Evolutionary conservation across 2,797 vertebrate genomes (phyloP), one percentile per base, ranked within the genome.

Genomic region (Parotocinclus haroldoi): DNA sequence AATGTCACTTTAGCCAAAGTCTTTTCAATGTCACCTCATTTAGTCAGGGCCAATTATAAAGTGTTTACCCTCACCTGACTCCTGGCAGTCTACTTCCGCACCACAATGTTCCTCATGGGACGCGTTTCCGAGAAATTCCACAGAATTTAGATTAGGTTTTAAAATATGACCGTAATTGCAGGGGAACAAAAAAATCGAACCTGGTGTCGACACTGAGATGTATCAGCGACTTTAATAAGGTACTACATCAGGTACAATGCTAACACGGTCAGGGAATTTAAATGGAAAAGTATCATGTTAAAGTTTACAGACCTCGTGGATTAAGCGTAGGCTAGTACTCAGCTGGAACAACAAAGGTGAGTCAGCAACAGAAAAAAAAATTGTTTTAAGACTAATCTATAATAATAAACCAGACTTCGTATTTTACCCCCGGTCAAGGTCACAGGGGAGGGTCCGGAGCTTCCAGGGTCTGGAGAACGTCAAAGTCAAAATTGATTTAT

Each of bases 1-100:
- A 90, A 89, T 89, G 88, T 89, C 89, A 89, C 80, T 86, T 85
- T 85, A 81, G 76, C 76, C 65, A 68, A 77, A 78, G 64, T 62
- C 46, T 49, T 69, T 75, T 66, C 76, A 79, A 58, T 57, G 63
- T 82, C 58, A 84, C 76, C 73, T 71, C 76, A 72, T 81, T 84
- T 83, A 86, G 85, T 86, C 83, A 85, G 70, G 81, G 69, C 69
- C 68, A 77, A 74, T 83, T 83, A 77, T 78, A 71, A 76, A 68
- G 49, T 81, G 83, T 87, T 87, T 82, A 85, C 73, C 65, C 56
- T 44, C 40, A 74, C 68, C 62, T 46, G 57, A 76, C 57, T 72
- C 27, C 51, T 46, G 39, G 40, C 49, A 12, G 40, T 1, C 56
- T n/a, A 44, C 42, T 49, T 17, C 12, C 10, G 17, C 36, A 37